A percentile compares a stretch with the other conserved stretches of the same genome.
phyloP scores from a whole-genome alignment of 37 sponge, comb jelly and placozoan species.

The Bolinopsis microptera region DNA sequence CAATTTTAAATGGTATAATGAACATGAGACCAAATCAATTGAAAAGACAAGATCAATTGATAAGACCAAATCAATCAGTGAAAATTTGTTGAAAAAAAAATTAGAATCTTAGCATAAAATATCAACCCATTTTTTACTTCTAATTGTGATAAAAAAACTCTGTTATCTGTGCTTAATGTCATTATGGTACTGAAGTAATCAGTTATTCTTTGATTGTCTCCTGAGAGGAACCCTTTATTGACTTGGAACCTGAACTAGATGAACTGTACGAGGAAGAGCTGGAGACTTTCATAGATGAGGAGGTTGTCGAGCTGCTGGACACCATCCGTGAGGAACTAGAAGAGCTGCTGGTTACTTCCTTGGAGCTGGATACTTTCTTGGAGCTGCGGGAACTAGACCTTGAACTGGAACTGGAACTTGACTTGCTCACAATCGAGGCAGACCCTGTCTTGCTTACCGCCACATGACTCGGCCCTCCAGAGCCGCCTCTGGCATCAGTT shows the following conservation, averaged over 20 bases:
- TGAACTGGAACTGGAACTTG: neutral
- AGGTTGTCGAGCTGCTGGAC: neutral
- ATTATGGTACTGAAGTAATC: too few species aligned
- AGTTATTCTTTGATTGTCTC: neutral
- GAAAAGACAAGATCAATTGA: too few species aligned
- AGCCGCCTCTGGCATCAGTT: neutral
- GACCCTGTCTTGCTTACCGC: neutral
- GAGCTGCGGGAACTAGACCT: neutral
- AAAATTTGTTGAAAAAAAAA: too few species aligned
- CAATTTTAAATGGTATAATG: too few species aligned
- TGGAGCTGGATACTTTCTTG: too few species aligned
- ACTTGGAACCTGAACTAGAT: neutral
- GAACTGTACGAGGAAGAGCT: neutral
- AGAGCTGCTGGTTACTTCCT: neutral
- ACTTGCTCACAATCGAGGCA: neutral
- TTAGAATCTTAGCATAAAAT: too few species aligned
- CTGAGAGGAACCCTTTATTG: neutral
- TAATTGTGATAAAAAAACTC: too few species aligned
- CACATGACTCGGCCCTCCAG: too few species aligned
- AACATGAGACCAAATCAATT: too few species aligned
- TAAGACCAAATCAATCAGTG: too few species aligned
- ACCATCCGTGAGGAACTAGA: neutral
- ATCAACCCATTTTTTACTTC: too few species aligned
- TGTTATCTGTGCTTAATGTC: too few species aligned
- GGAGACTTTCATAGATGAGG: neutral